Base-by-base conservation (phyloP, 2,888 invertebrate species). In the Catotricha subobsoleta region DNA sequence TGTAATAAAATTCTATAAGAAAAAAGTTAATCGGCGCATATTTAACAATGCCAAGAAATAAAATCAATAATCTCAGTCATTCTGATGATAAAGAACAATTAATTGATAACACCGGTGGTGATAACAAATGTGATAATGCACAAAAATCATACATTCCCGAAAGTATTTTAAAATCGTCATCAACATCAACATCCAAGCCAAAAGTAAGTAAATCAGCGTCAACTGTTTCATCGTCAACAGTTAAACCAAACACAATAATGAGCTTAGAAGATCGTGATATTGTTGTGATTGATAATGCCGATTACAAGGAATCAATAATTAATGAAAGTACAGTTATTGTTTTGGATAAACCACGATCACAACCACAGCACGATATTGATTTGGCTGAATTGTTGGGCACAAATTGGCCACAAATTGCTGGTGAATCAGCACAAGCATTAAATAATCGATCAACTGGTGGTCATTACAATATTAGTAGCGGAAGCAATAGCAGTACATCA, bases 401-500 rank as follows among this genome's bases (percentile, higher is more conserved):
- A 6, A 54, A 57, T 48, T 60, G 62, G 62, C 62, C 62, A 25
- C 49, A 46, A 16, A 52, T 48, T 35, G 62, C 58, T 6, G 60
- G 62, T 13, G 56, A 53, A 23, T 53, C 56, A 19, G 60, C 55
- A 36, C 23, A 25, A 23, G 36, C 36, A 25, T n/a, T 44, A 48
- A 37, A 55, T 60, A 19, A 48, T 61, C 27, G 60, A 60, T 39
- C 51, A 51, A 49, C 47, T 38, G 49, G 46, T 40, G 48, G 46
- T 40, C 49, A 48, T n/a, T 34, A 44, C 36, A 47, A 48, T 43
- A 45, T 46, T 30, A 49, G 50, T 46, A 48, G 42, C 31, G 31
- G 29, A 10, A 36, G 36, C 25, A 36, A 21, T 23, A 36, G 36
- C 25, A 36, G 23, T 36, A 25, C 36, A 36, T 36, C 36, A 36